Conservation (phyloP, 1,140 invertebrate species). For the Notospermus geniculatus region DNA sequence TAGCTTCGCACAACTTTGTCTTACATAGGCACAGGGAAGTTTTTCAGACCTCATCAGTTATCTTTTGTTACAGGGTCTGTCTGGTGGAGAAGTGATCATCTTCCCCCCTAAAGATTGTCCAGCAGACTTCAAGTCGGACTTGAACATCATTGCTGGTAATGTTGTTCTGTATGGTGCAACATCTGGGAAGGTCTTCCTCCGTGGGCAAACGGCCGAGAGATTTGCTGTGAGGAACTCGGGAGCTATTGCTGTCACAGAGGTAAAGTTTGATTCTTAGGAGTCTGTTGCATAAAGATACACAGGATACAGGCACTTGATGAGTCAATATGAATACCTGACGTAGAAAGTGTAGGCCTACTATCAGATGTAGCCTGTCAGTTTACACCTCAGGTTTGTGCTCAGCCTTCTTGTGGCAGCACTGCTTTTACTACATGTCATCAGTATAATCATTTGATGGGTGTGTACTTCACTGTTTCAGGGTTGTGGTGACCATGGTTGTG, state of each 20-base stretch:
- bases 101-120: slow-evolving; percentile 84
- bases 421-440: too few relatives aligned
- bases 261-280: slow-evolving; percentile 26
- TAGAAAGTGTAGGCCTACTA: too few relatives aligned
- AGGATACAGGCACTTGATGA: too few relatives aligned
- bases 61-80: slow-evolving; percentile 84
- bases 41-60: neutral
- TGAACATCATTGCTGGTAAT: slow-evolving; percentile 97
- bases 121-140: slow-evolving; percentile 76
- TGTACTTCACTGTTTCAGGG: slow-evolving; percentile 59
- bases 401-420: too few relatives aligned
- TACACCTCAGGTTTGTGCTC: too few relatives aligned
- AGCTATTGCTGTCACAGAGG: slow-evolving; percentile 82
- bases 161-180: slow-evolving; percentile 98
- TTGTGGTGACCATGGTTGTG: slow-evolving; percentile 98
- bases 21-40: too few relatives aligned
- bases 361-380: too few relatives aligned
- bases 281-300: too few relatives aligned
- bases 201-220: slow-evolving; percentile 94
- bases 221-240: slow-evolving; percentile 98
- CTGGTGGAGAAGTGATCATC: slow-evolving; percentile 92
- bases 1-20: too few relatives aligned
- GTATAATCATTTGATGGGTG: too few relatives aligned
- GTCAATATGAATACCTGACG: too few relatives aligned
- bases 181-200: slow-evolving; percentile 88